Percentiles rank a stretch among this genome's conserved stretches.
Conservation (phyloP, 2,888 invertebrate species). For the Heliconius hortense region DNA sequence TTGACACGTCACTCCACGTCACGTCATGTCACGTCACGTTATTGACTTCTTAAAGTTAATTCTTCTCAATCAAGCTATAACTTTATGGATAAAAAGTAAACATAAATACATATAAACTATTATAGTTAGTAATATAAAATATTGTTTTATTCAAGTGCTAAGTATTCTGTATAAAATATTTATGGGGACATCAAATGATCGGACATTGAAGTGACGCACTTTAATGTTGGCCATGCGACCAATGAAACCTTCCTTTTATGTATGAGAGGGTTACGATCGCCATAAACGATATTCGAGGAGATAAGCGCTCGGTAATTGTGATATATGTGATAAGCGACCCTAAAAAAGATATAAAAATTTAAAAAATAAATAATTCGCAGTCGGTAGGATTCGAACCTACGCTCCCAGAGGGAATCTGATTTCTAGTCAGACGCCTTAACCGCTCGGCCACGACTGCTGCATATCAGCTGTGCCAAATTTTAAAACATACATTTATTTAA, state of each 20-base stretch:
- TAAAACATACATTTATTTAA: neutral
- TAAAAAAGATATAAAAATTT: slow-evolving; percentile 7
- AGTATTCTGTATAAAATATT: slow-evolving; percentile 33
- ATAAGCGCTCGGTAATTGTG: slow-evolving; percentile 34
- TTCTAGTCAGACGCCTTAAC: slow-evolving; percentile 95
- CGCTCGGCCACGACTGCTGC: slow-evolving; percentile 90
- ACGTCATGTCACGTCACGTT: too few relatives aligned
- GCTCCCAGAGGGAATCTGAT: slow-evolving; percentile 95
- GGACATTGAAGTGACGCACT: slow-evolving; percentile 34
- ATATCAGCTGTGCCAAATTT: accelerated
- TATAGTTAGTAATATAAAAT: neutral
- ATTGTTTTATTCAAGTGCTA: neutral
- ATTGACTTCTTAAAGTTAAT: too few relatives aligned
- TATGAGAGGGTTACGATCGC: slow-evolving; percentile 33
- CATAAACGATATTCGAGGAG: slow-evolving; percentile 38
- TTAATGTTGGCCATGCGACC: slow-evolving; percentile 35
- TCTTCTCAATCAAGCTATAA: neutral
- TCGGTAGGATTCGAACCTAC: slow-evolving; percentile 95
- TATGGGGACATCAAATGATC: slow-evolving; percentile 39
- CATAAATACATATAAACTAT: neutral
- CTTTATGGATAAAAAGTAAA: neutral
- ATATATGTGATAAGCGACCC: slow-evolving; percentile 24
- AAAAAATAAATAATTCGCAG: slow-evolving; percentile 78
- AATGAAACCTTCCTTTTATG: slow-evolving; percentile 38
- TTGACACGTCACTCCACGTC: neutral